Conservation (phyloP, 2,113 vertebrate genomes). For the Collichthys lucidus region DNA sequence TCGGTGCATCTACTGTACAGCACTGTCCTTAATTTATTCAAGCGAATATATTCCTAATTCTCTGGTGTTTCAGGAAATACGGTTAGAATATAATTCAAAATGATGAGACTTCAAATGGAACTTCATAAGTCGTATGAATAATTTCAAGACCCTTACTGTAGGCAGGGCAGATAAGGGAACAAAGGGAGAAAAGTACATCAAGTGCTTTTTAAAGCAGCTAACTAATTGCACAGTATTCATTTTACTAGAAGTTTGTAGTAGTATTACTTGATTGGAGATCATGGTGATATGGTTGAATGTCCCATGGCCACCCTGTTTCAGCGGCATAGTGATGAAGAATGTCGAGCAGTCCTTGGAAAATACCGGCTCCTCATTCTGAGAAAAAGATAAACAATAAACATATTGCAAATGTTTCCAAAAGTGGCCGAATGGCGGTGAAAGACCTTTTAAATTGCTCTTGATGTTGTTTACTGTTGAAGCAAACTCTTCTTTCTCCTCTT, state of each 20-base stretch:
- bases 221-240: conserved; percentile 4
- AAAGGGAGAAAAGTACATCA: neutral
- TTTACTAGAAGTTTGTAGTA: conserved; percentile 20
- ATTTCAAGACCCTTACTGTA: conserved; percentile 8
- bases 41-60: conserved; percentile 36
- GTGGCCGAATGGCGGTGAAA: too few relatives aligned
- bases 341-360: conserved; percentile 76
- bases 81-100: conserved; percentile 20
- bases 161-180: conserved; percentile 20
- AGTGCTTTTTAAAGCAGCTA: conserved; percentile 1
- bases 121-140: conserved; percentile 23
- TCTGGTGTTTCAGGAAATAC: conserved; percentile 37
- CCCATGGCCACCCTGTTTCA: conserved; percentile 65
- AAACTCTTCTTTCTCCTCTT: too few relatives aligned
- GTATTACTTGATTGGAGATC: conserved; percentile 78
- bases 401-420: too few relatives aligned
- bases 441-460: neutral
- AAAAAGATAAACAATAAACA: neutral
- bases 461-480: neutral
- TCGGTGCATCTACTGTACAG: neutral
- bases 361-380: conserved; percentile 80
- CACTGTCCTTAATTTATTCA: conserved; percentile 17
- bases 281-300: conserved; percentile 79
- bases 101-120: conserved; percentile 28
- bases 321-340: conserved; percentile 77